Evolutionary conservation across 1,140 invertebrate genomes (phyloP), one percentile per base, ranked within the genome.

Genomic region (Drosophila lowei): DNA sequence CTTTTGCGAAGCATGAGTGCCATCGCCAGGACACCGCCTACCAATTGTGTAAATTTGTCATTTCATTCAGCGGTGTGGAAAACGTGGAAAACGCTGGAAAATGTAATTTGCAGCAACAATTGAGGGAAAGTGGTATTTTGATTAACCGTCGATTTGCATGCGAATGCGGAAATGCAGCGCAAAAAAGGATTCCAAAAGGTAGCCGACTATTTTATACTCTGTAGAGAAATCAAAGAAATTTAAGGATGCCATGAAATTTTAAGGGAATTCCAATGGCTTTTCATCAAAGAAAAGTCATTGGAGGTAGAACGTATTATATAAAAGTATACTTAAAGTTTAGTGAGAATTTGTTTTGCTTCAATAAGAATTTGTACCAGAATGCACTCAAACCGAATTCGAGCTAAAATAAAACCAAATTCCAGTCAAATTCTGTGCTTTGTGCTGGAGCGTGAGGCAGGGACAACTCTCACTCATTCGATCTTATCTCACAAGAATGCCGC

Each of bases 131-230:
- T 77, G 76, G 74, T 61, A 77, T 73, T 79, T 79, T 79, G 76
- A 79, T 79, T 79, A 79, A 79, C 77, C 63, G 76, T 73, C 76
- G 76, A 77, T 79, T 79, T 79, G 70, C 76, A 79, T 79, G 76
- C 62, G 49, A 77, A 53, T 61, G 58, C 62, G 56, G 72, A 75
- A 75, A 47, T 75, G 42, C 50, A 62, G 13, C 6, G 6, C 16
- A 23, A 59, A 48, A 42, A 48, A 38, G 15, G 65, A 49, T 3
- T 18, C 16, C 23, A 6, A 54, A 53, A 58, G 2, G 8, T 2
- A 25, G 13, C 3, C 54, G 11, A 13, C 30, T 21, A 21, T 6
- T 8, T 1, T 2, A 64, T 48, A 4, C 61, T 25, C 57, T 59
- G n/a, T 25, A 28, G 7, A 28, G 28, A 7, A 28, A 11, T 2